These are phyloP conservation scores for Drosophila oshimai DNA, from an alignment of 1,140 invertebrate genomes.

Conservation along the genomic window DNA sequence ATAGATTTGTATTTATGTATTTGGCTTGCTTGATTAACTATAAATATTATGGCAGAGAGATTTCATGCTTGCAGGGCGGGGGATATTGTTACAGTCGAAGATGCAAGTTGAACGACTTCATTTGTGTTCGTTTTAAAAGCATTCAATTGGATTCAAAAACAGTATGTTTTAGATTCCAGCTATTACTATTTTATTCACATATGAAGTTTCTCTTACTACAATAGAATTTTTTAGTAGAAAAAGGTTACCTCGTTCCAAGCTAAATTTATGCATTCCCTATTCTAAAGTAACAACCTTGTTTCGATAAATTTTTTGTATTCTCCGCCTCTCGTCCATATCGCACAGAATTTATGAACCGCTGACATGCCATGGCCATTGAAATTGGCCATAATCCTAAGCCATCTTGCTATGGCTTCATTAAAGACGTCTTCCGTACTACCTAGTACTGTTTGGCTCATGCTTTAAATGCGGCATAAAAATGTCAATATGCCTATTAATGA, in stretches of 20 bases:
- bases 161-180: background rate
- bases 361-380: slow-evolving; percentile 67
- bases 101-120: slow-evolving; percentile 18
- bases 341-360: slow-evolving; percentile 64
- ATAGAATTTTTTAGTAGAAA: too few relatives aligned
- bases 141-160: too few relatives aligned
- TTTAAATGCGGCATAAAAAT: slow-evolving; percentile 66
- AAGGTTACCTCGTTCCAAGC: too few relatives aligned
- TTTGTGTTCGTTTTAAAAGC: background rate
- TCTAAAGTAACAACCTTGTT: slow-evolving; percentile 23
- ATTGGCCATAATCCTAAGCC: slow-evolving; percentile 62
- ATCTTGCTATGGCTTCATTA: slow-evolving; percentile 65
- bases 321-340: slow-evolving; percentile 31
- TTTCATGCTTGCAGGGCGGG: slow-evolving; percentile 30
- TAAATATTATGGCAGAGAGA: slow-evolving; percentile 69
- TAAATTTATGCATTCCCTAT: slow-evolving; percentile 21
- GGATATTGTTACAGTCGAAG: background rate
- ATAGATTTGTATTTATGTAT: slow-evolving; percentile 73
- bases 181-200: background rate
- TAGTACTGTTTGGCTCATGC: slow-evolving; percentile 13
- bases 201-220: background rate
- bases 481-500: slow-evolving; percentile 74
- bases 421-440: slow-evolving; percentile 30
- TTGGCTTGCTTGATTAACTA: slow-evolving; percentile 77
- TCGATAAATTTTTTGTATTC: background rate